phyloP scores from a whole-genome alignment of 2,797 vertebrate species.

The Malacoraja senta region DNA sequence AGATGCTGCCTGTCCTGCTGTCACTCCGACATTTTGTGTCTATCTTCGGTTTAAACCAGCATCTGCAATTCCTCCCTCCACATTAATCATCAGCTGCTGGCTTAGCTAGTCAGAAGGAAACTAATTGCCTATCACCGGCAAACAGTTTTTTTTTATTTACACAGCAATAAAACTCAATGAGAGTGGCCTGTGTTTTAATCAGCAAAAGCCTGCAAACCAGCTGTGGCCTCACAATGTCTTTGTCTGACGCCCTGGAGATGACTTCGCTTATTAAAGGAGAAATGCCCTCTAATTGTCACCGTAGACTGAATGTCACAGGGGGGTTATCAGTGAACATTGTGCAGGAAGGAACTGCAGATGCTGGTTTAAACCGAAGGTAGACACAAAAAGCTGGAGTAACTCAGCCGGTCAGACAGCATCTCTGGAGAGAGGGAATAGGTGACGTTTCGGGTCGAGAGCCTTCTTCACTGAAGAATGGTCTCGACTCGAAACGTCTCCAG shows the following conservation, averaged over 20 bases:
- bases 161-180: conserved; percentile 25
- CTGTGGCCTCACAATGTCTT: not conserved
- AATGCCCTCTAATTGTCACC: conserved; percentile 3
- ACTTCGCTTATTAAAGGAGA: not conserved
- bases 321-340: not conserved
- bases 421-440: too few species aligned
- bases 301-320: not conserved
- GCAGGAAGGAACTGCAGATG: too few species aligned
- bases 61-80: too few species aligned
- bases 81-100: not conserved
- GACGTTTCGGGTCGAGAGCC: too few species aligned
- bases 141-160: not conserved
- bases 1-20: too few species aligned
- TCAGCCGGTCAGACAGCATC: too few species aligned
- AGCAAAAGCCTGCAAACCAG: not conserved
- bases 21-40: too few species aligned
- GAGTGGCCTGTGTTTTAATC: not conserved
- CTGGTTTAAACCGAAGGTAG: too few species aligned
- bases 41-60: too few species aligned
- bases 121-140: not conserved
- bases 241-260: conserved; percentile 7
- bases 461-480: too few species aligned
- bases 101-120: conserved; percentile 3
- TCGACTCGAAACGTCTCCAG: too few species aligned
- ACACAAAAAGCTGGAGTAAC: too few species aligned